These are phyloP conservation scores for Psittacula derbiana DNA, from an alignment of 2,797 vertebrate species.

Conservation along the genomic window DNA sequence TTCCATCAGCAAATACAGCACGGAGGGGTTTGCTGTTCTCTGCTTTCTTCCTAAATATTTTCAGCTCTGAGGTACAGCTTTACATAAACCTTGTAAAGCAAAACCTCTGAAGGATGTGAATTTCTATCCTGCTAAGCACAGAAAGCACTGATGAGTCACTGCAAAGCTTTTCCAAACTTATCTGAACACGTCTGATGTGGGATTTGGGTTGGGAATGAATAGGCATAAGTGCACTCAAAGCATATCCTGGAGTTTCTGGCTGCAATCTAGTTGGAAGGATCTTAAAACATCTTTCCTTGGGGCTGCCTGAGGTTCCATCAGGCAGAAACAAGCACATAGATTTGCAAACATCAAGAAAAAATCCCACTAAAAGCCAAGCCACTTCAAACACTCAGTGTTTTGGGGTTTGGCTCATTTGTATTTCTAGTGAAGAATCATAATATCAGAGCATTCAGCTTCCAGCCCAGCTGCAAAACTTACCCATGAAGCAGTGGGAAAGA, in stretches of 20 bases:
- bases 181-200: background rate
- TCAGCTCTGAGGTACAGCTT: background rate
- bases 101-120: background rate
- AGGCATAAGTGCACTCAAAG: background rate
- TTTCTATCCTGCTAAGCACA: background rate
- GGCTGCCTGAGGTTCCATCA: background rate
- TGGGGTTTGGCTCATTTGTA: background rate
- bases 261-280: background rate
- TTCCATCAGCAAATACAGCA: background rate
- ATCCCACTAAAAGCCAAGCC: background rate
- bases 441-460: background rate
- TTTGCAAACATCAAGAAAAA: background rate
- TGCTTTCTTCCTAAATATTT: background rate
- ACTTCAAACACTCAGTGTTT: background rate
- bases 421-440: background rate
- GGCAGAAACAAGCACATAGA: background rate
- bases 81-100: background rate
- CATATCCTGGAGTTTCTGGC: background rate
- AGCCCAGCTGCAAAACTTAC: background rate
- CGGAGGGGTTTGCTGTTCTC: background rate
- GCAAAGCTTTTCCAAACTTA: background rate
- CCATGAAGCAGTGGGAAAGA: background rate
- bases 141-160: background rate
- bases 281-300: background rate
- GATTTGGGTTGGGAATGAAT: background rate